Conservation (phyloP, 2,113 vertebrate species). For the Lucifuga dentata region DNA sequence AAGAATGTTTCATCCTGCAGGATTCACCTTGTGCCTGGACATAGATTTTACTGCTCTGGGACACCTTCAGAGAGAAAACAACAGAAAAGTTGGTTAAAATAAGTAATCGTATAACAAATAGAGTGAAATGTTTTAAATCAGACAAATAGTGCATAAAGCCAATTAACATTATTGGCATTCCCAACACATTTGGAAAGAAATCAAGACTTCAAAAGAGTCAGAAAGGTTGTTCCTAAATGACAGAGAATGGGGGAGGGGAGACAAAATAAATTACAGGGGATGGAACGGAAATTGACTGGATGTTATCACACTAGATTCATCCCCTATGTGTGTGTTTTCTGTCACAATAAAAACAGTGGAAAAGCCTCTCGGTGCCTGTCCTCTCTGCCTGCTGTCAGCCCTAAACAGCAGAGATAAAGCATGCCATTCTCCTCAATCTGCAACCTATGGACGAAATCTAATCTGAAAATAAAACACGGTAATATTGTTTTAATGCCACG, state of each 20-base stretch:
- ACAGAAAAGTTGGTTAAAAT: slow-evolving; percentile 33
- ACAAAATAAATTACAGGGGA: slow-evolving; percentile 64
- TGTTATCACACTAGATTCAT: slow-evolving; percentile 77
- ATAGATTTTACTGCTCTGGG: slow-evolving; percentile 85
- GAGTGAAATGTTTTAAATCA: slow-evolving; percentile 4
- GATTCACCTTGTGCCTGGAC: slow-evolving; percentile 94
- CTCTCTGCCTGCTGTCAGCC: slow-evolving; percentile 68
- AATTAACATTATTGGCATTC: slow-evolving; percentile 28
- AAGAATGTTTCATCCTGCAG: slow-evolving; percentile 39
- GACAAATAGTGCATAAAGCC: slow-evolving; percentile 3
- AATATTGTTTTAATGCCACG: slow-evolving; percentile 74
- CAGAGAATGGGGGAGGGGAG: slow-evolving; percentile 49
- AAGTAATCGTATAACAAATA: slow-evolving; percentile 5
- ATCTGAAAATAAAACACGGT: slow-evolving; percentile 73
- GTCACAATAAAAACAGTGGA: slow-evolving; percentile 65
- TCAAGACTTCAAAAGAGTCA: slow-evolving; percentile 35
- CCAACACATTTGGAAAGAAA: slow-evolving; percentile 32
- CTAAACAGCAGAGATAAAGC: slow-evolving; percentile 75
- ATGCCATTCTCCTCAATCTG: slow-evolving; percentile 57
- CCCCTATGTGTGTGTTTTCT: slow-evolving; percentile 70
- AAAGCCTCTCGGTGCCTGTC: slow-evolving; percentile 63
- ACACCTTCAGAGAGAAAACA: slow-evolving; percentile 81
- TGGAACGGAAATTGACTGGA: slow-evolving; percentile 76
- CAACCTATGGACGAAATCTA: slow-evolving; percentile 56
- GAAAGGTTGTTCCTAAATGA: slow-evolving; percentile 37